Percentiles rank a stretch among this genome's conserved stretches.
phyloP scores from a whole-genome alignment of 2,113 vertebrate species.

The Ciconia boyciana region DNA sequence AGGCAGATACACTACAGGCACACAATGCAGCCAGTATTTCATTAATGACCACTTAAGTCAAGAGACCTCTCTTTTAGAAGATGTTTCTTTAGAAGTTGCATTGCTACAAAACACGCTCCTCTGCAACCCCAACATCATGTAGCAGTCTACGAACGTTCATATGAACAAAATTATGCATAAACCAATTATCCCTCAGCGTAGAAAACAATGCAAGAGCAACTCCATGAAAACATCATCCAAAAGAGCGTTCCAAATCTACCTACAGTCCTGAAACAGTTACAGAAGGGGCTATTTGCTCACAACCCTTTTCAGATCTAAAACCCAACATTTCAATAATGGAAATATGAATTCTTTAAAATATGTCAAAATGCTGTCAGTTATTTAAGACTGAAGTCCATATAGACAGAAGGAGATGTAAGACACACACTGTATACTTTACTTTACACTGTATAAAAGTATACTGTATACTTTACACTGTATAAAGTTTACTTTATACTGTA shows the following conservation, averaged over 20 bases:
- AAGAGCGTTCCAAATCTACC: not conserved
- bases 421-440: not conserved
- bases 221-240: not conserved
- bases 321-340: not conserved
- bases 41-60: not conserved
- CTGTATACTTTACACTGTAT: no score
- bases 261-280: not conserved
- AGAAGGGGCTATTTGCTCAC: not conserved
- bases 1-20: not conserved
- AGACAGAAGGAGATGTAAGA: not conserved
- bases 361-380: not conserved
- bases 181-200: not conserved
- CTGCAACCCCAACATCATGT: not conserved
- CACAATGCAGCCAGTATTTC: not conserved
- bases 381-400: not conserved
- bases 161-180: not conserved
- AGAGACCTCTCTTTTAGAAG: not conserved
- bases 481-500: no score
- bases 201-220: not conserved
- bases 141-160: not conserved
- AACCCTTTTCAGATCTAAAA: not conserved
- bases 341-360: not conserved
- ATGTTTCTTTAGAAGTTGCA: not conserved
- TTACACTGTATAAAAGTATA: no score
- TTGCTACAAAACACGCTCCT: not conserved